Evolutionary conservation across 2,888 invertebrate species (phyloP), one percentile per base, ranked within the genome.

Genomic region (Griposia aprilina): DNA sequence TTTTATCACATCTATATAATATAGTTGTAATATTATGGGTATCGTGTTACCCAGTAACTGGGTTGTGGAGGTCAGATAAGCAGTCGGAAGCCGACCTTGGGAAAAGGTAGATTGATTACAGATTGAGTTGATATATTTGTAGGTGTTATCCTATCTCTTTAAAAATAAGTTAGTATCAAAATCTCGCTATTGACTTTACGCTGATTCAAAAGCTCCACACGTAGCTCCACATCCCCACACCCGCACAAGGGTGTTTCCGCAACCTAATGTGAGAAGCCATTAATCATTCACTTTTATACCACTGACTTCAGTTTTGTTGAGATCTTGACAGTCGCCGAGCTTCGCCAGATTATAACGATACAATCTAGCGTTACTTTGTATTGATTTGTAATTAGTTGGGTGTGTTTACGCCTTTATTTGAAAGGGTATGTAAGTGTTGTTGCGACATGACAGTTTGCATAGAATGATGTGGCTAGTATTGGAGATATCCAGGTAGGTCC

Each of bases 221-320:
- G 55, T 62, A 87, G 83, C 90, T 87, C 86, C 86, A 87, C 80
- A 84, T 88, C 90, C 88, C 90, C 90, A 87, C 79, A 86, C 90
- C 88, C 87, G 81, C 80, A 79, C 79, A 81, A 89, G 92, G 93
- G 92, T 88, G 92, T 88, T 87, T 81, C 79, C 83, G 83, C 90
- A 89, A 91, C 92, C 94, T 95, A 95, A 95, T 95, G 95, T 93
- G 95, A 91, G 91, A 94, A 92, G 94, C 84, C 95, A 95, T 95
- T 95, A 95, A 95, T 95, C 95, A 95, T 95, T 95, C 94, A 93
- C 92, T 93, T 93, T 94, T 94, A 93, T 92, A 93, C 93, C 91
- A 92, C 90, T 94, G 94, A 95, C 95, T 95, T 94, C 90, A 93
- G 92, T 93, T 92, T 92, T 93, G 93, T 93, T 89, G 81, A 85